phyloP scores from a whole-genome alignment of 2,888 invertebrate species.

The Philereme vetulata region DNA sequence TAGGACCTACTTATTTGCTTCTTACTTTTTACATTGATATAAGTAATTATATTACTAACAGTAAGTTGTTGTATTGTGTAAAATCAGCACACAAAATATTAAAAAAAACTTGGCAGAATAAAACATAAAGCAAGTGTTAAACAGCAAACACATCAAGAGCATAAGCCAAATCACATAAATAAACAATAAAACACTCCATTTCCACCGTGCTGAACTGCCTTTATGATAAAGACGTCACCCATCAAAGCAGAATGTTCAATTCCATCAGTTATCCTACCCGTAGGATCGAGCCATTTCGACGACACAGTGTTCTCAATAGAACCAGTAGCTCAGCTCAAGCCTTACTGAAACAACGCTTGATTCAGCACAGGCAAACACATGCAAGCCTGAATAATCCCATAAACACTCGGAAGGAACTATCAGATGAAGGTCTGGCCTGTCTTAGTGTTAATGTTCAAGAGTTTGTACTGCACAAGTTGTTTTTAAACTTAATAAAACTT shows the following conservation, averaged over 20 bases:
- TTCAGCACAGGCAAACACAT: neutral
- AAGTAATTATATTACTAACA: no score
- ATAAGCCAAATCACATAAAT: constrained; percentile 40
- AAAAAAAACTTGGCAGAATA: constrained; percentile 17
- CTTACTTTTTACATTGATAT: no score
- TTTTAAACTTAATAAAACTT: no score
- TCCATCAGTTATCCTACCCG: constrained; percentile 43
- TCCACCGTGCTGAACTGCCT: constrained; percentile 32
- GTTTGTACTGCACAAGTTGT: no score
- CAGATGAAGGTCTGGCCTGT: no score
- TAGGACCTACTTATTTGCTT: no score
- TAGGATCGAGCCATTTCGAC: constrained; percentile 36
- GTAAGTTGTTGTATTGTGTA: neutral
- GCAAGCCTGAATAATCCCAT: no score
- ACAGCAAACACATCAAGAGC: constrained; percentile 26
- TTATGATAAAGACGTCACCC: constrained; percentile 46
- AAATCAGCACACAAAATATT: constrained; percentile 2
- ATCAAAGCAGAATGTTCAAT: constrained; percentile 45
- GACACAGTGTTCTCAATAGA: constrained; percentile 4
- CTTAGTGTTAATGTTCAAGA: no score
- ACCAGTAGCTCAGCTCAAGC: constrained; percentile 14
- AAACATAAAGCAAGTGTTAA: constrained; percentile 21
- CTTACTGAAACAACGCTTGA: neutral
- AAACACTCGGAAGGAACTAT: no score
- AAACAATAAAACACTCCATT: constrained; percentile 44